Evolutionary conservation across 2,113 vertebrate genomes (phyloP), one percentile per base, ranked within the genome.

Genomic region (Muntiacus reevesi): DNA sequence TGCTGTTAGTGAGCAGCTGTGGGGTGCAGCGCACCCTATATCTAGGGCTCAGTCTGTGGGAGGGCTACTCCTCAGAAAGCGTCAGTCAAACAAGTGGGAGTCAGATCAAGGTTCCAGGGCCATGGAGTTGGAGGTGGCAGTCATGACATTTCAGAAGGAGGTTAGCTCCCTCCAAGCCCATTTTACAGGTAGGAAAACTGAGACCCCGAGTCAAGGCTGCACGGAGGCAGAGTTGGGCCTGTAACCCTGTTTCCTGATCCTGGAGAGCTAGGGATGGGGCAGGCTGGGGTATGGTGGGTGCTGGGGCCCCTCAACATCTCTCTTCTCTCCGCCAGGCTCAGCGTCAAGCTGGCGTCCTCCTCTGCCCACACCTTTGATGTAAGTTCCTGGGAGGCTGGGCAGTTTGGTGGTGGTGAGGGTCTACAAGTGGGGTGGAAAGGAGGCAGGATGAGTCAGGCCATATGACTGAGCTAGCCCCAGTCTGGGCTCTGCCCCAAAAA

Each of bases 281-380:
- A 27, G 45, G 54, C 47, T 4, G 16, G 1, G 64, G 21, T 3
- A 2, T 64, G 30, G 67, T 40, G 25, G 67, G 25, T 2, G 7
- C 6, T 1, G 6, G 23, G 30, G 2, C 8, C 12, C 54, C 64
- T 89, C 36, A 95, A 27, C 11, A 13, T 11, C 28, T 86, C 86
- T 95, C 95, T 94, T 94, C 0, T 98, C 79, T 95, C 76, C 64
- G 5, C 55, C 59, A 99, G 99, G 15, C 43, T 99, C 89, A 91
- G 3, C 4, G 36, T 97, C 92, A 97, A 97, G 14, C 55, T 91
- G 90, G 28, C 15, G 0, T 98, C 98, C 7, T 33, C 21, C 1
- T 43, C 59, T 2, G 25, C 97, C 0, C 19, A 76, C 0, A 0
- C 85, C 36, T n/a, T 94, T 36, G 76, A 94, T 0, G 99, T 99